Conservation (phyloP, 2,797 vertebrate species). For the Tenualosa ilisha region DNA sequence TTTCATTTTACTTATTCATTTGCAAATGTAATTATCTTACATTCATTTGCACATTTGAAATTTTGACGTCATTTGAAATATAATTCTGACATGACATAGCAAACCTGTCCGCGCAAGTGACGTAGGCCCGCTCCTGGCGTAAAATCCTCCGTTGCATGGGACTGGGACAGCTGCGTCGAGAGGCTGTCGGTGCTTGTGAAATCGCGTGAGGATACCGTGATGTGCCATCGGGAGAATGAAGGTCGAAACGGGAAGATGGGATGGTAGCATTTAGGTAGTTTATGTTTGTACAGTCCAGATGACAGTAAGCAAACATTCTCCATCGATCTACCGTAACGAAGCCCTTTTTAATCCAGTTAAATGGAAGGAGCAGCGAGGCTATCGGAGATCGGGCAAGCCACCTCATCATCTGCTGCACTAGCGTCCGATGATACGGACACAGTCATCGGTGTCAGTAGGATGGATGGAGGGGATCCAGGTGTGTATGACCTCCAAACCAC, state of each 20-base stretch:
- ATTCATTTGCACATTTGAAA: background rate
- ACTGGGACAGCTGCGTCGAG: background rate
- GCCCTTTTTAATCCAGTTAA: constrained; percentile 31
- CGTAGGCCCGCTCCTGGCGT: constrained; percentile 23
- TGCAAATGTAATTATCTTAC: background rate
- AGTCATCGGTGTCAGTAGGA: constrained; percentile 60
- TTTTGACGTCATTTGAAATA: constrained; percentile 36
- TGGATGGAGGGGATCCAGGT: constrained; percentile 70
- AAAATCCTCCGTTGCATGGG: background rate
- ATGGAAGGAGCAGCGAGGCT: constrained; percentile 76
- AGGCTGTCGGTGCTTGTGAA: background rate
- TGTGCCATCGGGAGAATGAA: constrained; percentile 2
- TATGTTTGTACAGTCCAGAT: constrained; percentile 15
- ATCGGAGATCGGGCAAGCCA: constrained; percentile 62
- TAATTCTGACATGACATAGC: constrained; percentile 23
- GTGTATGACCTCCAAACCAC: constrained; percentile 42
- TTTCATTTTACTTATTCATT: too few species aligned
- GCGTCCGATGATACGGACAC: constrained; percentile 59
- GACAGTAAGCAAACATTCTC: constrained; percentile 11
- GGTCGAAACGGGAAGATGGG: background rate
- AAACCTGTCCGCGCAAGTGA: constrained; percentile 29
- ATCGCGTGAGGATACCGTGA: background rate
- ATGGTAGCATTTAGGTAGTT: background rate
- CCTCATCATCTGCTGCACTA: constrained; percentile 63
- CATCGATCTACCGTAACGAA: background rate